Conservation (phyloP, 2,797 vertebrate species). For the Salmo trutta region DNA sequence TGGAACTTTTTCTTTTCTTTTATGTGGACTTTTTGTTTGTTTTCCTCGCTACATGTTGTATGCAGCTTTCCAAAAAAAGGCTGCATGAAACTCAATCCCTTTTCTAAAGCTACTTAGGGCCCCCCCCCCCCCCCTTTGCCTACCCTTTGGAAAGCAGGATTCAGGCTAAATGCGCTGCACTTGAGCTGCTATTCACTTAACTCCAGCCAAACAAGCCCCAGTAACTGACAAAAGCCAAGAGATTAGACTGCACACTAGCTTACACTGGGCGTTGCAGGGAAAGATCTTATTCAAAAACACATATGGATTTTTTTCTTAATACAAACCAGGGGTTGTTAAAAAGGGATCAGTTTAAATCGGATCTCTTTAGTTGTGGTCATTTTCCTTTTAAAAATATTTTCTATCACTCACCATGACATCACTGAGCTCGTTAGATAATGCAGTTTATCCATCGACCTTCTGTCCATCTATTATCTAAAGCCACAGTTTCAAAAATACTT, state of each 20-base stretch:
- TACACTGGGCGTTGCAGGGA: not conserved
- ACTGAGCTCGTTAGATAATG: not conserved
- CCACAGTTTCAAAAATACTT: not conserved
- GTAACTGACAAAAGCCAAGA: not conserved
- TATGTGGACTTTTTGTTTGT: not conserved
- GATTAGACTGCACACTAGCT: conserved; percentile 15
- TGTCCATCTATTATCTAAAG: not conserved
- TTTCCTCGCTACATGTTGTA: not conserved
- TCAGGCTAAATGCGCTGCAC: conserved; percentile 33
- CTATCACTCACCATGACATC: too few species aligned
- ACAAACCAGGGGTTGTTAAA: not conserved
- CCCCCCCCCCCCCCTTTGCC: not conserved
- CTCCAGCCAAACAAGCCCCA: conserved; percentile 19
- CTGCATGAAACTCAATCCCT: conserved; percentile 36
- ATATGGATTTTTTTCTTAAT: conserved; percentile 1
- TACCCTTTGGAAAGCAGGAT: conserved; percentile 40
- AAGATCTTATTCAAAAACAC: not conserved
- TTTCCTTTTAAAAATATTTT: not conserved
- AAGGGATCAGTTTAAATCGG: not conserved
- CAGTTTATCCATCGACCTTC: not conserved
- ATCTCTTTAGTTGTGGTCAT: not conserved
- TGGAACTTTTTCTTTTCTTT: not conserved
- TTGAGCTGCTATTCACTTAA: conserved; percentile 26
- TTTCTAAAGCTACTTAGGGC: conserved; percentile 34
- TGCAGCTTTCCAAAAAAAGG: conserved; percentile 8